Conservation (phyloP, 1,140 invertebrate genomes). For the Riptortus pedestris region DNA sequence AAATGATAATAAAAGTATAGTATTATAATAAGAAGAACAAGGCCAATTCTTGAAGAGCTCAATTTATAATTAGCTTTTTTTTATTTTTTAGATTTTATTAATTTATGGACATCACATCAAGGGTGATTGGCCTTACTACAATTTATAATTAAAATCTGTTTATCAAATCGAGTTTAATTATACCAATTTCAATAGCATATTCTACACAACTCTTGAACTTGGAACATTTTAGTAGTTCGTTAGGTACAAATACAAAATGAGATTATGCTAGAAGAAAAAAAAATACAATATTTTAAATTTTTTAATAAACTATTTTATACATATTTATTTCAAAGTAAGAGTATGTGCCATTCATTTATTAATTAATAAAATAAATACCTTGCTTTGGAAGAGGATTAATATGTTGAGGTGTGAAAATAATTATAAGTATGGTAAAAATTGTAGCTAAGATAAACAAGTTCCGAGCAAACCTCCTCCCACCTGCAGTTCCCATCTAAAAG, state of each 20-base stretch:
- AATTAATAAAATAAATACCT: slow-evolving; percentile 6
- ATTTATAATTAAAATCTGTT: no score
- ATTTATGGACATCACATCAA: no score
- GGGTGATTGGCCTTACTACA: no score
- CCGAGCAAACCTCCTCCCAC: slow-evolving; percentile 4
- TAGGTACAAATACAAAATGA: neutral
- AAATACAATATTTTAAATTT: neutral
- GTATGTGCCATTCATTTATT: neutral
- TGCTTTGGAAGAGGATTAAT: neutral
- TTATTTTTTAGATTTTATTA: no score
- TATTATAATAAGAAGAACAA: no score
- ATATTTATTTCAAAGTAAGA: neutral
- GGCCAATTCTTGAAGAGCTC: no score
- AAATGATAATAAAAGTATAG: no score
- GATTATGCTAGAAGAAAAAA: neutral
- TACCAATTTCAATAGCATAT: no score
- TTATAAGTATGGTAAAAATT: neutral
- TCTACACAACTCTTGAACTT: neutral
- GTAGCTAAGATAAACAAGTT: slow-evolving; percentile 1
- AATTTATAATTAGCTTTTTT: no score
- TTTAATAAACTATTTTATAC: neutral
- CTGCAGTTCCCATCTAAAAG: slow-evolving; percentile 6
- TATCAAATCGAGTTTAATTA: no score
- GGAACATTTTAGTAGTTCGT: neutral
- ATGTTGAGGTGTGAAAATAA: neutral